phyloP scores from a whole-genome alignment of 2,888 invertebrate species.

The Octonoba sinensis region DNA sequence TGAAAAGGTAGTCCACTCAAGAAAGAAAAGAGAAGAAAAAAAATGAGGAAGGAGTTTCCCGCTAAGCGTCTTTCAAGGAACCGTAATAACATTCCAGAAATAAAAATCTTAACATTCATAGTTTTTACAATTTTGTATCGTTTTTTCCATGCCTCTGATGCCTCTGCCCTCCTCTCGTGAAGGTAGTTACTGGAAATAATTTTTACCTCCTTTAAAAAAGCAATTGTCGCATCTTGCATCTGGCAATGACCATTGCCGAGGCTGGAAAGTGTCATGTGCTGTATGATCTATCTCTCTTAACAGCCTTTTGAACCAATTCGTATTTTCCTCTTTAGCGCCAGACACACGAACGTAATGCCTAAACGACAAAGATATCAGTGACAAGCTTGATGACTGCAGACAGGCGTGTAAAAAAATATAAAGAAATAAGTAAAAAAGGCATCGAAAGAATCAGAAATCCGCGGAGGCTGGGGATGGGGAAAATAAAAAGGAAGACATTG shows the following conservation, averaged over 20 bases:
- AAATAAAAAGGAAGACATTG: no score
- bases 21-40: conserved; percentile 16
- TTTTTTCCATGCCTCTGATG: neutral
- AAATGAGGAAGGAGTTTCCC: neutral
- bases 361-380: conserved; percentile 48
- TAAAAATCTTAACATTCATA: conserved; percentile 8
- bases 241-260: conserved; percentile 38
- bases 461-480: no score
- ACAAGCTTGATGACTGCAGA: conserved; percentile 46
- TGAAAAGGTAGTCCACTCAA: neutral
- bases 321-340: conserved; percentile 52
- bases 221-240: neutral
- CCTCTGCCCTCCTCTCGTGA: neutral
- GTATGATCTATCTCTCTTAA: conserved; percentile 53
- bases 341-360: conserved; percentile 23
- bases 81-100: conserved; percentile 53
- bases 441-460: no score
- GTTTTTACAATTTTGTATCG: conserved; percentile 24
- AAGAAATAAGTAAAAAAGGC: conserved; percentile 10
- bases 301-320: conserved; percentile 43
- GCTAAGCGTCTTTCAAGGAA: conserved; percentile 8
- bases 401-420: conserved; percentile 17
- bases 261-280: conserved; percentile 28
- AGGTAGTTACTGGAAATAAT: conserved; percentile 60
- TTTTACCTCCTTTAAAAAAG: conserved; percentile 33